A percentile compares a stretch with the other conserved stretches of the same genome.
phyloP scores from a whole-genome alignment of 2,888 invertebrate species.

The Papilio protenor region DNA sequence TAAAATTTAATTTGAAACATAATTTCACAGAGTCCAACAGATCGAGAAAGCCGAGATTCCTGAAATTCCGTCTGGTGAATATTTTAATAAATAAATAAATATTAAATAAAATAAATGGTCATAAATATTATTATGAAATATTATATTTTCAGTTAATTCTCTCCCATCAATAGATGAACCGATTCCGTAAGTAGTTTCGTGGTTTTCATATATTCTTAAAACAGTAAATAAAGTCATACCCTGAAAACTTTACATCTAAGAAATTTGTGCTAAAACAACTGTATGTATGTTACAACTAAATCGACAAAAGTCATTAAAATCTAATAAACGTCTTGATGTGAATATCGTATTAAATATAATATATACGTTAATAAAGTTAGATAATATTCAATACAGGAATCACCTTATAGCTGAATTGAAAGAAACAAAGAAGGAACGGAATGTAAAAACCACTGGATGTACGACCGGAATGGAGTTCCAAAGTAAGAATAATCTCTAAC shows the following conservation, averaged over 20 bases:
- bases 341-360: too few species aligned
- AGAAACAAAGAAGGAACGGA: constrained; percentile 2
- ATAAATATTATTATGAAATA: neutral
- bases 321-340: too few species aligned
- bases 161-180: neutral
- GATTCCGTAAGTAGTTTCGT: neutral
- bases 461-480: constrained; percentile 3
- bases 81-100: too few species aligned
- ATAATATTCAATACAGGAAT: neutral
- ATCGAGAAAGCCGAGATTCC: constrained; percentile 5
- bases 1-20: neutral
- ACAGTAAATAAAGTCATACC: too few species aligned
- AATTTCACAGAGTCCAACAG: constrained; percentile 7
- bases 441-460: constrained; percentile 5
- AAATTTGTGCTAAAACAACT: too few species aligned
- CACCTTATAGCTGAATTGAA: neutral
- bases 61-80: neutral
- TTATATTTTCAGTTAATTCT: constrained; percentile 12
- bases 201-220: too few species aligned
- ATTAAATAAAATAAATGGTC: too few species aligned
- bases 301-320: too few species aligned
- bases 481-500: constrained; percentile 1
- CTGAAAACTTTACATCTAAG: too few species aligned
- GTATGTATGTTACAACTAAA: too few species aligned
- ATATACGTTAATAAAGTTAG: neutral